Conservation (phyloP, 2,113 vertebrate genomes). For the Notechis scutatus region DNA sequence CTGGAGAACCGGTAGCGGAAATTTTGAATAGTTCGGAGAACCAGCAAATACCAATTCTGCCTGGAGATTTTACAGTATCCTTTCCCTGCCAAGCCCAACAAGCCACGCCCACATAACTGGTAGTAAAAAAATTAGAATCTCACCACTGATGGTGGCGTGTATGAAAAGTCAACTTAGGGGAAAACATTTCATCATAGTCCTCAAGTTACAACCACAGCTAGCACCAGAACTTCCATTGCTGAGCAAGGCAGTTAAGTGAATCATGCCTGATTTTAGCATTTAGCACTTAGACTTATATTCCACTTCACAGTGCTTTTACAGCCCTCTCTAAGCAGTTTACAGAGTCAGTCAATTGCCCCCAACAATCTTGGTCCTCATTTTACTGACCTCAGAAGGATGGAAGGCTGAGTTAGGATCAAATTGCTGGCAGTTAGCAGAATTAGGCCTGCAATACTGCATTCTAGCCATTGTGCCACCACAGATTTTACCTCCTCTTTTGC, state of each 20-base stretch:
- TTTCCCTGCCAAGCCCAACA: no score
- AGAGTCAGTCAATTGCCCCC: neutral
- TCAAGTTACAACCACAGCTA: neutral
- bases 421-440: neutral
- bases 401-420: neutral
- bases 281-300: neutral
- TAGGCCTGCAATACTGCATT: neutral
- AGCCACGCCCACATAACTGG: no score
- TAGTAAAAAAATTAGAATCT: no score
- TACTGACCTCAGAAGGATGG: neutral
- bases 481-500: neutral
- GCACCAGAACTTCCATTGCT: neutral
- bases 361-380: neutral
- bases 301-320: neutral
- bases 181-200: neutral
- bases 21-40: no score
- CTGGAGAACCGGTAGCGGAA: no score
- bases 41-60: no score
- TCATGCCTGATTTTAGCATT: neutral
- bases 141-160: neutral
- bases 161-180: neutral
- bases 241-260: neutral
- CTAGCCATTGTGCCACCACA: neutral
- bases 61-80: no score
- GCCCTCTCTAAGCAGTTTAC: neutral